Evolutionary conservation across 2,888 invertebrate species (phyloP).

Genomic region (Mesorhabditis spiculigera): DNA sequence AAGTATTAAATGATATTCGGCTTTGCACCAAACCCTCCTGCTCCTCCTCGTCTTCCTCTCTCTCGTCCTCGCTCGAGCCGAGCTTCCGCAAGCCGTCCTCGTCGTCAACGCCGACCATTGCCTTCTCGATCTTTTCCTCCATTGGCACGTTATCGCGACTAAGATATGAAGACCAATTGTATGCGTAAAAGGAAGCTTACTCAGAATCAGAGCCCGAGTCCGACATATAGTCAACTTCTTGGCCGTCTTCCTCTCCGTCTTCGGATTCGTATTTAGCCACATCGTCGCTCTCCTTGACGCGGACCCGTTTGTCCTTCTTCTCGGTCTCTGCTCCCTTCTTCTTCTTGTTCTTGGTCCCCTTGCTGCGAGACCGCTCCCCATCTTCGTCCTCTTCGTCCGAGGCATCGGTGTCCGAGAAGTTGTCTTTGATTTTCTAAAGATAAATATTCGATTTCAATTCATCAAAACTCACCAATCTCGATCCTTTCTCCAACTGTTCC

Average conservation of each 20-base stretch:
- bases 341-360: slow-evolving; percentile 28
- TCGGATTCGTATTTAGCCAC: slow-evolving; percentile 56
- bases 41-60: slow-evolving; percentile 7
- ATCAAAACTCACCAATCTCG: slow-evolving; percentile 13
- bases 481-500: slow-evolving; percentile 25
- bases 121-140: slow-evolving; percentile 72
- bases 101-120: slow-evolving; percentile 83
- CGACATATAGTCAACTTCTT: slow-evolving; percentile 57
- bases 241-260: slow-evolving; percentile 56
- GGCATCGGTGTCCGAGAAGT: slow-evolving; percentile 22
- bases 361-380: slow-evolving; percentile 18
- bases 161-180: slow-evolving; percentile 16
- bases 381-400: slow-evolving; percentile 30
- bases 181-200: slow-evolving; percentile 28
- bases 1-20: neutral
- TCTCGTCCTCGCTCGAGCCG: slow-evolving; percentile 5
- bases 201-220: slow-evolving; percentile 56
- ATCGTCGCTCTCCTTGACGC: slow-evolving; percentile 53
- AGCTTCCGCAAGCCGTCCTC: slow-evolving; percentile 82
- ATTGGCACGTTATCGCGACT: slow-evolving; percentile 50
- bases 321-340: slow-evolving; percentile 26
- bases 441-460: neutral
- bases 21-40: neutral
- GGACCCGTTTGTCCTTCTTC: slow-evolving; percentile 33
- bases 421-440: slow-evolving; percentile 55